Percentiles rank a stretch among this genome's conserved stretches.
Evolutionary conservation across 2,113 vertebrate species (phyloP).

Genomic region (Thermophis baileyi): DNA sequence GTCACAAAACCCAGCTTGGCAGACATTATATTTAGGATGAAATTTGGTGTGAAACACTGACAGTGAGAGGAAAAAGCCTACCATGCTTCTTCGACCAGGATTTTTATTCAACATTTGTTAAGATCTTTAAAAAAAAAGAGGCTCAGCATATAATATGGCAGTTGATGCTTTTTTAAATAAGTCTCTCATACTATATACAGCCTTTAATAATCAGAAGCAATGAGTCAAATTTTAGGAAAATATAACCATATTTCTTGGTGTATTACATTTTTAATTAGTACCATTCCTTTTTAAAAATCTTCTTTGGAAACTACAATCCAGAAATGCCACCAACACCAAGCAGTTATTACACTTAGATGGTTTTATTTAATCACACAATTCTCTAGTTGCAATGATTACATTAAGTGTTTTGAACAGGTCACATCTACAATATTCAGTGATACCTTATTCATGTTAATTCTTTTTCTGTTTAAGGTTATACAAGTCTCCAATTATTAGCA

Average conservation of each 20-base stretch:
- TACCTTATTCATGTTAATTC: neutral
- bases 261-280: constrained; percentile 41
- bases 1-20: neutral
- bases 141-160: constrained; percentile 21
- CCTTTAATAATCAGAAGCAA: constrained; percentile 41
- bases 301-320: constrained; percentile 24
- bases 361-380: neutral
- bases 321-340: neutral
- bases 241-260: constrained; percentile 36
- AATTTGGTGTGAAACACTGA: neutral
- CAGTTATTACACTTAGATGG: neutral
- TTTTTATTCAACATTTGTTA: neutral
- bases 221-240: constrained; percentile 48
- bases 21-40: neutral
- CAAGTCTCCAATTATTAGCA: neutral
- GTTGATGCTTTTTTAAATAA: constrained; percentile 21
- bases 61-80: neutral
- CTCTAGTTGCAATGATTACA: neutral
- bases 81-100: neutral
- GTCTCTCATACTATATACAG: constrained; percentile 32
- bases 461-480: neutral
- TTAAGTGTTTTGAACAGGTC: neutral
- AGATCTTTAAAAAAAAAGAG: neutral
- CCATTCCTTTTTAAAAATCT: constrained; percentile 28
- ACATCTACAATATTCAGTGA: neutral